These are phyloP conservation scores for Drosophila bocki DNA, from an alignment of 1,140 invertebrate species.

Conservation along the genomic window DNA sequence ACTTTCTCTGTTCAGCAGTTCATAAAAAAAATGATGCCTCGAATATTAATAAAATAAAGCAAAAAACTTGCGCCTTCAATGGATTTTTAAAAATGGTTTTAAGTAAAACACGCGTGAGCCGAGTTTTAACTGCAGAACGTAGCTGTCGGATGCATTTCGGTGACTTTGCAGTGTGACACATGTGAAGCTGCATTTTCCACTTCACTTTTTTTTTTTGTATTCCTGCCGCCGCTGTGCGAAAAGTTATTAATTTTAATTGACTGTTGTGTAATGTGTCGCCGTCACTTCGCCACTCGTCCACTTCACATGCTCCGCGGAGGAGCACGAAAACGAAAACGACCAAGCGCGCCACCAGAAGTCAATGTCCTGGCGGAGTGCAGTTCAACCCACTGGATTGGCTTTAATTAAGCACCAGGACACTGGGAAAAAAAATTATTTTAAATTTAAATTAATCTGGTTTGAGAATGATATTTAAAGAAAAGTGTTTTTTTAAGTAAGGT, in stretches of 20 bases:
- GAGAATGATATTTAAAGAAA: neutral
- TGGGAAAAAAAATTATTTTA: neutral
- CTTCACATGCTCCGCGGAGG: slow-evolving; percentile 55
- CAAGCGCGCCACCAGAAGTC: slow-evolving; percentile 39
- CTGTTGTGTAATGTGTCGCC: slow-evolving; percentile 76
- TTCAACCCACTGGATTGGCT: slow-evolving; percentile 50
- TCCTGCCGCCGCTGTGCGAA: slow-evolving; percentile 55
- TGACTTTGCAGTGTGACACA: slow-evolving; percentile 55
- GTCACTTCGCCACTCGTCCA: slow-evolving; percentile 62
- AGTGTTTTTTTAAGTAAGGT: neutral
- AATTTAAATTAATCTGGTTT: neutral
- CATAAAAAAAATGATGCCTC: slow-evolving; percentile 46
- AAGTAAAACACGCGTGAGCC: slow-evolving; percentile 68
- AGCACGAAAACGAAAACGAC: slow-evolving; percentile 21
- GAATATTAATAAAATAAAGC: slow-evolving; percentile 69
- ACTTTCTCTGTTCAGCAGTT: slow-evolving; percentile 39
- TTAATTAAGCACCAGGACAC: slow-evolving; percentile 70
- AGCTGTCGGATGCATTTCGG: slow-evolving; percentile 76
- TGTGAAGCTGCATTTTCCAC: slow-evolving; percentile 52
- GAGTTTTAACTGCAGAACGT: slow-evolving; percentile 42
- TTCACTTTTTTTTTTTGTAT: slow-evolving; percentile 18
- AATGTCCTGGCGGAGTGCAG: slow-evolving; percentile 57
- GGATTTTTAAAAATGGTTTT: slow-evolving; percentile 24
- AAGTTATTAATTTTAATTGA: slow-evolving; percentile 83
- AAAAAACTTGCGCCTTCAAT: neutral